Evolutionary conservation across 2,888 invertebrate species (phyloP), one percentile per base, ranked within the genome.

Genomic region (Ommatoiulus sabulosus): DNA sequence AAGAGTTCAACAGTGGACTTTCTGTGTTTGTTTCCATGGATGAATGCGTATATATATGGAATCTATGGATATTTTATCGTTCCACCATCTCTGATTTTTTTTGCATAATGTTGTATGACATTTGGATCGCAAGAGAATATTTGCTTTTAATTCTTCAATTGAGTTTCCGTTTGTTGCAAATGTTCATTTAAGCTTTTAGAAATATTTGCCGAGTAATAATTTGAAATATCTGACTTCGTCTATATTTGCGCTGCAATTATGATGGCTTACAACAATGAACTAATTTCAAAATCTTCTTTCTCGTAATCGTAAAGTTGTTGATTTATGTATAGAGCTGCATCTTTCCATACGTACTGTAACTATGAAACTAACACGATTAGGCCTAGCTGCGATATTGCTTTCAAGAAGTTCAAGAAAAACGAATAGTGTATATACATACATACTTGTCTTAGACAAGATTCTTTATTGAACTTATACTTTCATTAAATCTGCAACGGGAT

Each of bases 401-500:
- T 24, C n/a, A 8, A 0, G 10, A 72, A 24, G 72, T 72, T 72
- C 72, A 24, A 72, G 72, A 72, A 72, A n/a, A 24, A n/a, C 24
- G 24, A 72, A 24, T 24, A 72, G 72, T 24, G 7, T 24, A 72
- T 72, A 12, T n/a, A 24, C 72, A 12, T n/a, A 24, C 72, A 35
- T 35, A 72, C 72, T 72, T 24, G 24, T 72, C 24, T 72, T 72
- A 72, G n/a, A 72, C 72, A 24, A 72, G 72, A 24, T 72, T 24
- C 72, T 72, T 72, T 72, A 72, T 72, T 72, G 72, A 72, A 72
- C 72, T 24, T 72, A 24, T 72, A 72, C 72, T 72, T 72, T 72
- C 72, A 72, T 72, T 72, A 72, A 72, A 72, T 72, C 24, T 72
- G 72, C 72, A 72, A 24, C n/a, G 72, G 72, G 72, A 72, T 72